phyloP scores from a whole-genome alignment of 2,888 invertebrate genomes.

The Carpatolechia fugitivella region DNA sequence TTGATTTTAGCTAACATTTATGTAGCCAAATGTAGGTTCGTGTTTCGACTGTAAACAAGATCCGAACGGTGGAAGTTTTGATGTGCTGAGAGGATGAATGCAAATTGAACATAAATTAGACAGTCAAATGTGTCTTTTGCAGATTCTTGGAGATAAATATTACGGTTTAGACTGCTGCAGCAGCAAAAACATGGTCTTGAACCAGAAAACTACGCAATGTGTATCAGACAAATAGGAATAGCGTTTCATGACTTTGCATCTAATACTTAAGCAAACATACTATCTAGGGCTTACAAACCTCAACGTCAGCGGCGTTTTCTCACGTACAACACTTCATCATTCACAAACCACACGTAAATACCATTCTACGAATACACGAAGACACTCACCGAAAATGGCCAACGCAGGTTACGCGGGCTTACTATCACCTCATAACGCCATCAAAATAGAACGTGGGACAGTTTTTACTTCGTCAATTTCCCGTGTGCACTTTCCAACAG shows the following conservation, averaged over 20 bases:
- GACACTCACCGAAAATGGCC: constrained; percentile 72
- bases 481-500: constrained; percentile 75
- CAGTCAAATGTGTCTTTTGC: too few species aligned
- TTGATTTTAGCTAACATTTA: too few species aligned
- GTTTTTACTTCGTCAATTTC: constrained; percentile 67
- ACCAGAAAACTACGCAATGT: background rate
- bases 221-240: background rate
- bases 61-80: too few species aligned
- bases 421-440: constrained; percentile 54
- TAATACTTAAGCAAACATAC: background rate
- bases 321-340: constrained; percentile 41
- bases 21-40: too few species aligned
- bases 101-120: too few species aligned
- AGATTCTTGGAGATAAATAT: background rate
- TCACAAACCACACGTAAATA: constrained; percentile 50
- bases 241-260: background rate
- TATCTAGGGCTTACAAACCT: constrained; percentile 27
- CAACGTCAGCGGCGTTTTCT: constrained; percentile 32
- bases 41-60: too few species aligned
- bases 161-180: background rate
- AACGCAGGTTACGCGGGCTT: constrained; percentile 56
- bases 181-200: background rate
- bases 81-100: too few species aligned
- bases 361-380: constrained; percentile 34
- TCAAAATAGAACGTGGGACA: constrained; percentile 65